Evolutionary conservation across 2,113 vertebrate species (phyloP).

Genomic region (Saimiri boliviensis): DNA sequence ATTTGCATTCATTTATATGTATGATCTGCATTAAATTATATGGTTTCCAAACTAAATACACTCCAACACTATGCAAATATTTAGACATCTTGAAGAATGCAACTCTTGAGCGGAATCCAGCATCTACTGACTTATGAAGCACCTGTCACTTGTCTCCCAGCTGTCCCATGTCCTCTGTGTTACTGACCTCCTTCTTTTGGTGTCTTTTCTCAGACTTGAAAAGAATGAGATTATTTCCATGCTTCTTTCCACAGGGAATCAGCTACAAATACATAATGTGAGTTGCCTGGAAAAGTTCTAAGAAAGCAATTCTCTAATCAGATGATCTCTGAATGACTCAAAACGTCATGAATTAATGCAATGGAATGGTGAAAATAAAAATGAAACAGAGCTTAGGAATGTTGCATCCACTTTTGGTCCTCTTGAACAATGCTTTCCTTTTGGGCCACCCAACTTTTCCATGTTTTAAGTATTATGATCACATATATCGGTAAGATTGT

Average conservation of each 20-base stretch:
- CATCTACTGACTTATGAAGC: not conserved
- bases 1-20: not conserved
- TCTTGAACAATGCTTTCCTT: slow-evolving; percentile 12
- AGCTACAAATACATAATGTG: not conserved
- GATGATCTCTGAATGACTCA: slow-evolving; percentile 23
- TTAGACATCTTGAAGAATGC: not conserved
- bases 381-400: slow-evolving; percentile 39
- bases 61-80: not conserved
- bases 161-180: not conserved
- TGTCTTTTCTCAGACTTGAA: not conserved
- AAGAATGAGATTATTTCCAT: slow-evolving; percentile 28
- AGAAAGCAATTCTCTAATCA: slow-evolving; percentile 28
- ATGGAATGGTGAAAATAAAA: not conserved
- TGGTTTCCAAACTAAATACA: not conserved
- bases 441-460: slow-evolving; percentile 35
- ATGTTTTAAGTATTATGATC: slow-evolving; percentile 33
- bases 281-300: slow-evolving; percentile 17
- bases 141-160: not conserved
- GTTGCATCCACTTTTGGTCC: not conserved
- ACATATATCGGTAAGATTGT: not conserved
- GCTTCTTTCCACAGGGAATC: not conserved
- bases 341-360: not conserved
- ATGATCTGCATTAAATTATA: not conserved
- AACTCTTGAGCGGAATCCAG: not conserved
- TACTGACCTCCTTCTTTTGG: not conserved